phyloP scores from a whole-genome alignment of 2,888 invertebrate species.

The Polyploca ridens region DNA sequence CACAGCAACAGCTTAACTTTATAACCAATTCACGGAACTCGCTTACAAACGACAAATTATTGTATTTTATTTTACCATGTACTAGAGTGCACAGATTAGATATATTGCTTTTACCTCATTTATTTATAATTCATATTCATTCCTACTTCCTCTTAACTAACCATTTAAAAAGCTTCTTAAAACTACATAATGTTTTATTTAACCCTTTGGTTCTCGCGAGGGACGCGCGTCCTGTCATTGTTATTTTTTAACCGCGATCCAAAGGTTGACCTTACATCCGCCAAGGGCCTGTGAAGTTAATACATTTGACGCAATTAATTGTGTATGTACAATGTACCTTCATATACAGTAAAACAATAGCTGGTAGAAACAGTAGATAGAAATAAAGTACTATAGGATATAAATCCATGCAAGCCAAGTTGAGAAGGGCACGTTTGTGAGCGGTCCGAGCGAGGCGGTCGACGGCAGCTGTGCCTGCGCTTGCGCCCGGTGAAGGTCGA shows the following conservation, averaged over 20 bases:
- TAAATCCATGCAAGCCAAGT: not conserved
- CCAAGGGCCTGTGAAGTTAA: not conserved
- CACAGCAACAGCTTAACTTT: not conserved
- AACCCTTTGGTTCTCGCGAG: no score
- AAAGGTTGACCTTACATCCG: not conserved
- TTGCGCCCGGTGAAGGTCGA: conserved; percentile 51
- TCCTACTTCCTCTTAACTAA: not conserved
- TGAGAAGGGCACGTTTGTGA: conserved; percentile 1
- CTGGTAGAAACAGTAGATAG: not conserved
- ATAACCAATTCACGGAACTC: not conserved
- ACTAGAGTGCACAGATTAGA: not conserved
- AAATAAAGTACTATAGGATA: not conserved
- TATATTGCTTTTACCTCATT: not conserved
- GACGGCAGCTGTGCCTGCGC: not conserved
- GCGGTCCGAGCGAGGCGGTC: not conserved
- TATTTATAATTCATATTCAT: not conserved
- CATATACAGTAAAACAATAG: not conserved
- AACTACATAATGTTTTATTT: no score
- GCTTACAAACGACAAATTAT: not conserved
- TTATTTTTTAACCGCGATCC: no score
- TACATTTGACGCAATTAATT: not conserved
- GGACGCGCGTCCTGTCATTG: no score
- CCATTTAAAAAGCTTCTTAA: not conserved
- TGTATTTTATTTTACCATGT: not conserved
- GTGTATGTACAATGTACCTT: not conserved